These are phyloP conservation scores for human DNA, from an alignment of 2,113 vertebrate species.

Conservation along the genomic window DNA sequence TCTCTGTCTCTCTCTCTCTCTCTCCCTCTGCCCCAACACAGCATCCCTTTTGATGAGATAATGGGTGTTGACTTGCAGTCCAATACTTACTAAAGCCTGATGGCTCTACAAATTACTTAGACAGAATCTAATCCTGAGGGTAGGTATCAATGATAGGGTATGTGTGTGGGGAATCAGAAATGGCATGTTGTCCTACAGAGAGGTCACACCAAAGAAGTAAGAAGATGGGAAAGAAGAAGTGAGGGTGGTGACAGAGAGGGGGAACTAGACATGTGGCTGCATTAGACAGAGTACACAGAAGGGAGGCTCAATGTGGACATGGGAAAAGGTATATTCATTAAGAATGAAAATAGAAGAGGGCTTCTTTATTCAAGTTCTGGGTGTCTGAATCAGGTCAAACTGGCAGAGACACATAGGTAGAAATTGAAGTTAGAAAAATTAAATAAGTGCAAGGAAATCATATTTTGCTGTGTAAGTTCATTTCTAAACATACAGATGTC, in stretches of 20 bases:
- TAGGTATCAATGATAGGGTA: neutral
- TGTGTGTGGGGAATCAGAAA: neutral
- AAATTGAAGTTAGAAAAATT: neutral
- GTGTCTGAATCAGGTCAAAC: neutral
- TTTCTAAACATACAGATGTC: neutral
- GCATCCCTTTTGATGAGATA: neutral
- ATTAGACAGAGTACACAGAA: neutral
- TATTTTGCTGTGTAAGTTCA: neutral
- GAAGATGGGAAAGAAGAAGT: neutral
- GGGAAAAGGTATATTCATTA: neutral
- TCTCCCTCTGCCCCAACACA: neutral
- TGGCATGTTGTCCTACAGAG: neutral
- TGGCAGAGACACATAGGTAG: neutral
- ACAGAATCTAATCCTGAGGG: neutral
- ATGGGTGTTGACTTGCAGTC: neutral
- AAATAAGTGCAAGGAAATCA: neutral
- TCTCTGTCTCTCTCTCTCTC: too few relatives aligned
- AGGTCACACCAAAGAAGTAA: neutral
- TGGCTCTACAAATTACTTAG: conserved; percentile 12
- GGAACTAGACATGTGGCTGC: accelerated
- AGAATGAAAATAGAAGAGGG: neutral
- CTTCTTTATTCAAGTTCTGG: neutral
- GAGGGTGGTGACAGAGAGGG: accelerated
- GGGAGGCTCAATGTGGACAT: neutral
- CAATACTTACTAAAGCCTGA: conserved; percentile 30